Conservation (phyloP, 30 jellyfish, hydroid and myxozoan species). For the Aurelia coerulea region DNA sequence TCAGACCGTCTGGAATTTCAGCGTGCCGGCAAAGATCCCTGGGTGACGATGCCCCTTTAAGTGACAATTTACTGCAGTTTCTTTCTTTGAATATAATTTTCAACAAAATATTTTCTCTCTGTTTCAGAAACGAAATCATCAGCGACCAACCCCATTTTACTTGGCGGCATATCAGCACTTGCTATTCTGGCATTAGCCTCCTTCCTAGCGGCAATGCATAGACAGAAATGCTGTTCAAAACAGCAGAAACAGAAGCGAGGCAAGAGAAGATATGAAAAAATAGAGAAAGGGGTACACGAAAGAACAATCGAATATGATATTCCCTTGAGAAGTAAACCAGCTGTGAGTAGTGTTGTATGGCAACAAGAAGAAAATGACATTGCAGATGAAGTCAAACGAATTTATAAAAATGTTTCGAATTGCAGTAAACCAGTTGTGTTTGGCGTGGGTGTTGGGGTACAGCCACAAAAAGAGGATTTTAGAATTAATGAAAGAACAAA, state of each 20-base stretch:
- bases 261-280: background rate
- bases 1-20: too few species aligned
- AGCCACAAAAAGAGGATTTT: background rate
- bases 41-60: too few species aligned
- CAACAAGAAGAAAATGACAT: constrained; percentile 94
- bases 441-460: constrained; percentile 22
- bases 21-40: too few species aligned
- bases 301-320: constrained; percentile 70
- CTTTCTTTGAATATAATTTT: too few species aligned
- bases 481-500: background rate
- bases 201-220: constrained; percentile 41
- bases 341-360: constrained; percentile 73
- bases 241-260: background rate
- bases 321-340: constrained; percentile 73
- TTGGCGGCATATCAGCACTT: constrained; percentile 63
- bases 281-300: background rate
- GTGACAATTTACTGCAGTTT: too few species aligned
- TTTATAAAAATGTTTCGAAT: constrained; percentile 57
- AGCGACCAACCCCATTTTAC: constrained; percentile 33
- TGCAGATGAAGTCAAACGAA: constrained; percentile 88
- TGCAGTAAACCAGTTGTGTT: constrained; percentile 67
- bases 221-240: constrained; percentile 43
- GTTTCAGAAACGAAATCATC: constrained; percentile 20
- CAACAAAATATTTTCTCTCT: too few species aligned
- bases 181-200: constrained; percentile 48